Conservation (phyloP, 53 echinoderm and acorn worm genomes). For the Arbacia lixula region DNA sequence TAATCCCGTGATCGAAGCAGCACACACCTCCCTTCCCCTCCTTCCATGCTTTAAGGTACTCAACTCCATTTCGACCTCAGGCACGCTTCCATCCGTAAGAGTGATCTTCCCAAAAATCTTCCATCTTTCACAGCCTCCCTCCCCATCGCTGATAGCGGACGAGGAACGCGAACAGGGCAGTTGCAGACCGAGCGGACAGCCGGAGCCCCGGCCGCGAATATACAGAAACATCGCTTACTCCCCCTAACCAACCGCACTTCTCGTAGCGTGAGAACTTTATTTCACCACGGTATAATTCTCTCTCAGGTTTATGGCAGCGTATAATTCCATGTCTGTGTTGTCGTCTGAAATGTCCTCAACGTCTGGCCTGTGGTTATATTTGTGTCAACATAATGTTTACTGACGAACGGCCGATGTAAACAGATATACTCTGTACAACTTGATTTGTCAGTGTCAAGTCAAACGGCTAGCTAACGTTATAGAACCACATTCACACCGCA, state of each 20-base stretch:
- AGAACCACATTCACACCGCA: too few relatives aligned
- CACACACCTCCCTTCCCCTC: constrained; percentile 17
- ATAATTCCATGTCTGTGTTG: too few relatives aligned
- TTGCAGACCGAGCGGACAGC: constrained; percentile 25
- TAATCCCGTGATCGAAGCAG: constrained; percentile 62
- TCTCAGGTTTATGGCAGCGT: too few relatives aligned
- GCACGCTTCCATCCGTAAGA: constrained; percentile 69
- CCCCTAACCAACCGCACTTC: background rate
- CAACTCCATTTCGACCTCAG: constrained; percentile 42
- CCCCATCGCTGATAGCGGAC: background rate
- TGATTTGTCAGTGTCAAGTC: too few relatives aligned
- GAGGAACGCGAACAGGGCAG: constrained; percentile 27
- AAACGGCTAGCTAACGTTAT: too few relatives aligned
- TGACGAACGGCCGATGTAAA: too few relatives aligned
- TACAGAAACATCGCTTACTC: constrained; percentile 29
- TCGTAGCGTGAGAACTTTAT: background rate
- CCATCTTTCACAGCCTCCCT: constrained; percentile 58
- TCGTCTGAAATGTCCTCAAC: too few relatives aligned
- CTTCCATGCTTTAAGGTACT: background rate
- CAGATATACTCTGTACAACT: too few relatives aligned
- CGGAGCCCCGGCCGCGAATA: constrained; percentile 42
- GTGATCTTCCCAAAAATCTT: constrained; percentile 52
- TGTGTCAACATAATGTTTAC: too few relatives aligned
- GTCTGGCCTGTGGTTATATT: too few relatives aligned
- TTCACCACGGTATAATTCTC: too few relatives aligned